phyloP scores from a whole-genome alignment of 2,113 vertebrate genomes.

The Zosterops pallidus region DNA sequence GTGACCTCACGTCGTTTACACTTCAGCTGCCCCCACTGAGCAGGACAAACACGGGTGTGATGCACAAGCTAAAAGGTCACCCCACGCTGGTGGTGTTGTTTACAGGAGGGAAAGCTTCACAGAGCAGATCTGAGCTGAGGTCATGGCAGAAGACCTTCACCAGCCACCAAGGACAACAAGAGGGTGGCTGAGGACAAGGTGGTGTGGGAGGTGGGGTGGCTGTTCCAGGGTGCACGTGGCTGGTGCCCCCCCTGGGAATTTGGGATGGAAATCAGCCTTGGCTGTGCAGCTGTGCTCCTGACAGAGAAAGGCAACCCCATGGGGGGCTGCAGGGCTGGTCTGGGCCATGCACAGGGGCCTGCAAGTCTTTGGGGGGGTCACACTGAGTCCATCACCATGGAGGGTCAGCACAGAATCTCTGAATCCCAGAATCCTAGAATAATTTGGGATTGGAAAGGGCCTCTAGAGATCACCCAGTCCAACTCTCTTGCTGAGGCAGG shows the following conservation, averaged over 20 bases:
- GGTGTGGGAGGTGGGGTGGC: not conserved
- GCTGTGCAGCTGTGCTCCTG: not conserved
- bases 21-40: not conserved
- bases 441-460: not conserved
- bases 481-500: not conserved
- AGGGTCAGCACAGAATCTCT: not conserved
- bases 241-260: accelerated
- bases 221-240: accelerated
- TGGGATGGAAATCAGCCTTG: not conserved
- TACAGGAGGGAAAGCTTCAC: not conserved
- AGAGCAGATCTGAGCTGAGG: not conserved
- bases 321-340: not conserved
- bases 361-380: accelerated
- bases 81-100: not conserved
- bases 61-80: not conserved
- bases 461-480: not conserved
- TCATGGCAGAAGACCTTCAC: not conserved
- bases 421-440: not conserved
- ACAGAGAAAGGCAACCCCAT: not conserved
- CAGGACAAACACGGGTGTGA: not conserved
- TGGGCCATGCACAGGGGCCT: not conserved
- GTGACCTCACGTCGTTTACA: not conserved
- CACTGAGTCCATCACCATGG: accelerated
- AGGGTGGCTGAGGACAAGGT: not conserved
- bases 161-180: not conserved